Conservation (phyloP, 2,888 invertebrate species). For the Eilema griseolum region DNA sequence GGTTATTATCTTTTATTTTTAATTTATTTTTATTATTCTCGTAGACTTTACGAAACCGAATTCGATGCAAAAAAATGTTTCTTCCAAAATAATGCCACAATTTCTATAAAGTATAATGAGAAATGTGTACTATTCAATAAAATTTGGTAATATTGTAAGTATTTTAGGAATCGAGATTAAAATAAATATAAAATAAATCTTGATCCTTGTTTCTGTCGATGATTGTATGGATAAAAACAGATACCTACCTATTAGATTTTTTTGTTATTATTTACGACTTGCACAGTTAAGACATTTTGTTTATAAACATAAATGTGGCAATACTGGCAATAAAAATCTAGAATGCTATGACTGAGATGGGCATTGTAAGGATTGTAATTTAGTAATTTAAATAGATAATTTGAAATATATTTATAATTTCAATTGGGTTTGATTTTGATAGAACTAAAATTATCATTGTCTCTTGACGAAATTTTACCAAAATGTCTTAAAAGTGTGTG, state of each 20-base stretch:
- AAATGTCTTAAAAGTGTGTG: slow-evolving; percentile 33
- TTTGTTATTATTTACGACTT: slow-evolving; percentile 26
- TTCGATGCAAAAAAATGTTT: slow-evolving; percentile 74
- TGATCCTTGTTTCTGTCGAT: slow-evolving; percentile 37
- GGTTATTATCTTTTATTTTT: slow-evolving; percentile 38
- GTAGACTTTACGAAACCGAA: slow-evolving; percentile 76
- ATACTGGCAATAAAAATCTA: background rate
- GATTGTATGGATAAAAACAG: slow-evolving; percentile 23
- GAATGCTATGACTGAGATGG: background rate
- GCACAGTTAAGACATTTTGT: slow-evolving; percentile 28
- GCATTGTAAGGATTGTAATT: background rate
- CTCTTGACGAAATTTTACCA: background rate
- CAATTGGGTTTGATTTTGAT: background rate
- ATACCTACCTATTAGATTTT: slow-evolving; percentile 23
- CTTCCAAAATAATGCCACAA: slow-evolving; percentile 83
- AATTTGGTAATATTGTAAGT: slow-evolving; percentile 50
- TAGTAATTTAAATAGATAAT: background rate
- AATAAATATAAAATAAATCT: slow-evolving; percentile 28
- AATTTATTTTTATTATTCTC: slow-evolving; percentile 38
- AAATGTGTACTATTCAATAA: slow-evolving; percentile 63
- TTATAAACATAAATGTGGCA: background rate
- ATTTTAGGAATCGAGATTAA: slow-evolving; percentile 56
- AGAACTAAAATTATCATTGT: background rate
- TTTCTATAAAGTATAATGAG: slow-evolving; percentile 70
- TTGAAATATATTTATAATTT: background rate